These are phyloP conservation scores for Platorchestia sp. DNA, from an alignment of 1,140 invertebrate species.

Conservation along the genomic window DNA sequence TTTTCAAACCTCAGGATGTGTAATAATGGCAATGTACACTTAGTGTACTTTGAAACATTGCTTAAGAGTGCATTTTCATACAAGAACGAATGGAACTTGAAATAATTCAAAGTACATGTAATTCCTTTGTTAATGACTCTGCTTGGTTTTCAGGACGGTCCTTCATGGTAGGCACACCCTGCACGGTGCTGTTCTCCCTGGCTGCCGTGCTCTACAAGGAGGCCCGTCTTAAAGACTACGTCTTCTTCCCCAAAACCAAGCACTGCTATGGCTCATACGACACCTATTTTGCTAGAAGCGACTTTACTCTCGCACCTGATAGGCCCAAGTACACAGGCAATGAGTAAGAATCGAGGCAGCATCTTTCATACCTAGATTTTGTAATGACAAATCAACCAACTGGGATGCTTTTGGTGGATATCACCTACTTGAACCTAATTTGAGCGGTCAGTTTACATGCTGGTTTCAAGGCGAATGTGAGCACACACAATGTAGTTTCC, in stretches of 20 bases:
- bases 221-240: not conserved
- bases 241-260: not conserved
- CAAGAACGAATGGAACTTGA: not conserved
- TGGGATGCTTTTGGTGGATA: not conserved
- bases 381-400: too few relatives aligned
- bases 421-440: not conserved
- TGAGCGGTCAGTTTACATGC: not conserved
- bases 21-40: not conserved
- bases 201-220: constrained; percentile 17
- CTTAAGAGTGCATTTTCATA: not conserved
- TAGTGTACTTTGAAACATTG: not conserved
- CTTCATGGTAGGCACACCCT: not conserved
- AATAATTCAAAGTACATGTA: not conserved
- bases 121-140: not conserved
- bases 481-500: not conserved
- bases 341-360: not conserved
- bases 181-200: not conserved
- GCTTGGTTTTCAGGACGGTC: not conserved
- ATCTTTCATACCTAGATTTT: not conserved
- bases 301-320: not conserved
- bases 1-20: not conserved
- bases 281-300: not conserved
- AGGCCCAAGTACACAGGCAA: not conserved
- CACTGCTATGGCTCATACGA: not conserved
- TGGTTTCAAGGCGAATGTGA: not conserved